Evolutionary conservation across 2,888 invertebrate species (phyloP).

Genomic region (Rhagonycha lutea): DNA sequence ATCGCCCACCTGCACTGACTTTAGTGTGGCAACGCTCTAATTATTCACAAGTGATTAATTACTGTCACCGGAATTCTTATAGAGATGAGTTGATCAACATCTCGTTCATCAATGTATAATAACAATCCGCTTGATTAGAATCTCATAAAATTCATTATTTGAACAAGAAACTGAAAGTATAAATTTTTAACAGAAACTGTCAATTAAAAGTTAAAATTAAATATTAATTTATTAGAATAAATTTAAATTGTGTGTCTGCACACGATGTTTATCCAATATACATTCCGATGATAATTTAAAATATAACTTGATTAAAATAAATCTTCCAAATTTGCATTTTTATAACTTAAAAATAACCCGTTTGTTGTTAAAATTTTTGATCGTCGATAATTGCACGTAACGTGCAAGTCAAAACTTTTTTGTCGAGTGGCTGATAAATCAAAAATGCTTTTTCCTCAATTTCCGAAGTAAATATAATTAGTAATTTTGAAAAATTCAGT

Average conservation of each 20-base stretch:
- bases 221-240: not conserved
- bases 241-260: not conserved
- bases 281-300: not conserved
- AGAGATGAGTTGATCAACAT: conserved; percentile 31
- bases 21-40: conserved; percentile 40
- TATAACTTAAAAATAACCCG: not conserved
- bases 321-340: not conserved
- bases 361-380: not conserved
- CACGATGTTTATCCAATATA: not conserved
- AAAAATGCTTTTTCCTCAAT: not conserved
- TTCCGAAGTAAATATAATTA: not conserved
- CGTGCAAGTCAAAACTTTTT: not conserved
- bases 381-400: not conserved
- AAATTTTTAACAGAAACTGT: not conserved
- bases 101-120: conserved; percentile 2
- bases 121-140: not conserved
- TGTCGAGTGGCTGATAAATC: not conserved
- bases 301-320: not conserved
- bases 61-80: conserved; percentile 37
- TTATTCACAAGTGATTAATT: conserved; percentile 43
- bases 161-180: not conserved
- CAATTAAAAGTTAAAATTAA: not conserved
- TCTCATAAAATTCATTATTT: not conserved
- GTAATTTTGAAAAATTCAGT: not conserved
- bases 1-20: conserved; percentile 40